These are phyloP conservation scores for Sylvilagus floridanus DNA, from an alignment of 2,797 vertebrate genomes.

Conservation along the genomic window DNA sequence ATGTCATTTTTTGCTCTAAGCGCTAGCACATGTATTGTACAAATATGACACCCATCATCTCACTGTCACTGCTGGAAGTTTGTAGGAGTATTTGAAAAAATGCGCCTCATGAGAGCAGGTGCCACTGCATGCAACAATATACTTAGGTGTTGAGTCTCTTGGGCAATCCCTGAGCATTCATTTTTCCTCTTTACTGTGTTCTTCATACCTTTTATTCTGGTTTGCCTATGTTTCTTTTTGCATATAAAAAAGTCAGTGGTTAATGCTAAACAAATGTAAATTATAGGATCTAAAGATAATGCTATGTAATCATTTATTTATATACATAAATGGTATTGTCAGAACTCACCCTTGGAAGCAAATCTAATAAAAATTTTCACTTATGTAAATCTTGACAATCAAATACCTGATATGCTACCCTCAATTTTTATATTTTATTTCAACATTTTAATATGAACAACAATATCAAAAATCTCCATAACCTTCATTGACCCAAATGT, in stretches of 20 bases:
- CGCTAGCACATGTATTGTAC: constrained; percentile 72
- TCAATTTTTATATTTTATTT: background rate
- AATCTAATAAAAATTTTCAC: background rate
- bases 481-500: background rate
- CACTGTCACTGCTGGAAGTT: constrained; percentile 79
- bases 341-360: background rate
- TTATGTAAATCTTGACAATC: constrained; percentile 5
- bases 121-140: constrained; percentile 37
- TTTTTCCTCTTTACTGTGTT: constrained; percentile 45
- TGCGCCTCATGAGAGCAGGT: constrained; percentile 76
- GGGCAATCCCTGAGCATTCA: constrained; percentile 58
- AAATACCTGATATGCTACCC: background rate
- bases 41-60: constrained; percentile 81
- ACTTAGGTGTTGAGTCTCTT: constrained; percentile 63
- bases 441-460: background rate
- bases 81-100: constrained; percentile 81
- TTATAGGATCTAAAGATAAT: constrained; percentile 29
- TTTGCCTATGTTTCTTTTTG: constrained; percentile 36
- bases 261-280: constrained; percentile 53
- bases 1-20: constrained; percentile 83
- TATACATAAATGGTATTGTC: background rate
- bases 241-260: constrained; percentile 61
- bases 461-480: background rate
- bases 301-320: constrained; percentile 37
- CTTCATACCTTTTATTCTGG: background rate